phyloP scores from a whole-genome alignment of 2,888 invertebrate species.

The Malthinus seriepunctatus region DNA sequence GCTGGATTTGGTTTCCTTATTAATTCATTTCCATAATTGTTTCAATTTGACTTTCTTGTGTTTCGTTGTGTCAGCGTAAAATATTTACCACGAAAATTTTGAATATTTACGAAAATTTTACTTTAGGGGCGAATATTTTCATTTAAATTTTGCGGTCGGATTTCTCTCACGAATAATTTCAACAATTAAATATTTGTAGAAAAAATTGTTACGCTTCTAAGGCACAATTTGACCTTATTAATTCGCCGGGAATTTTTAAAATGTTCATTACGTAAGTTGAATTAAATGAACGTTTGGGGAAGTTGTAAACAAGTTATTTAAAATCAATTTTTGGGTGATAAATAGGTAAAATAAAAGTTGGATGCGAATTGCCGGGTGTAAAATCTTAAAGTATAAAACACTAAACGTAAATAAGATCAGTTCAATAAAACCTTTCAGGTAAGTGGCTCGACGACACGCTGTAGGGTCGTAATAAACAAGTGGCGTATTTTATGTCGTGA shows the following conservation, averaged over 20 bases:
- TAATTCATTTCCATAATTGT: too few relatives aligned
- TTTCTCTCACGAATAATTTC: too few relatives aligned
- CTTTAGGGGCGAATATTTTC: too few relatives aligned
- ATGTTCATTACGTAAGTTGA: background rate
- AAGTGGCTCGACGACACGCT: conserved; percentile 19
- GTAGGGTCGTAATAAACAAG: conserved; percentile 19
- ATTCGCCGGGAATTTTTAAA: background rate
- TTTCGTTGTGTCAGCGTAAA: too few relatives aligned
- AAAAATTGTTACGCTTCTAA: background rate
- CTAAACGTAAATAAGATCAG: conserved; percentile 22
- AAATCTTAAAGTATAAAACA: conserved; percentile 18
- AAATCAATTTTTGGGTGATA: background rate
- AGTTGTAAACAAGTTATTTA: background rate
- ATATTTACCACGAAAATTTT: too few relatives aligned
- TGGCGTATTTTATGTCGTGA: conserved; percentile 21
- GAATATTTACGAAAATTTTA: too few relatives aligned
- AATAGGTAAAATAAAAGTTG: conserved; percentile 2
- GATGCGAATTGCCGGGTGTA: conserved; percentile 9
- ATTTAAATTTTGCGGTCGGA: too few relatives aligned
- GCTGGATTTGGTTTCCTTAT: too few relatives aligned
- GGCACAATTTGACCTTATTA: conserved; percentile 12
- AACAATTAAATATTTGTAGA: too few relatives aligned
- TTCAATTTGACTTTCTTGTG: too few relatives aligned
- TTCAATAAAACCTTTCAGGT: conserved; percentile 23
- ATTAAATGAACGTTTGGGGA: background rate